Percentiles rank a stretch among this genome's conserved stretches.
These are phyloP conservation scores for Lutraria lutraria DNA, from an alignment of 2,888 invertebrate genomes.

Conservation along the genomic window DNA sequence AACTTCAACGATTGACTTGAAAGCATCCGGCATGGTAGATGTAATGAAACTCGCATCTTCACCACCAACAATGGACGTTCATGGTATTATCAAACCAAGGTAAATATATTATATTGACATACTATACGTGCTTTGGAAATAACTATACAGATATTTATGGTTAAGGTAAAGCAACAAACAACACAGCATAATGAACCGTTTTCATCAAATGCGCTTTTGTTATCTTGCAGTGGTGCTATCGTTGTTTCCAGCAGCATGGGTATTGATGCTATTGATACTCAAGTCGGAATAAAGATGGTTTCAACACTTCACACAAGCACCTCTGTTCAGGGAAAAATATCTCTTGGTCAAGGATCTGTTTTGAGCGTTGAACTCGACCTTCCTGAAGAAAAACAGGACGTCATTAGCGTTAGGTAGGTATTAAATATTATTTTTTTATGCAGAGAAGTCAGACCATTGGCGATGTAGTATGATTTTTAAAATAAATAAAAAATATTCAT, in stretches of 20 bases:
- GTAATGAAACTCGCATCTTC: slow-evolving; percentile 86
- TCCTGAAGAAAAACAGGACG: slow-evolving; percentile 94
- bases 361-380: slow-evolving; percentile 92
- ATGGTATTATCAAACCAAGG: slow-evolving; percentile 94
- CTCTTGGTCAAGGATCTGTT: slow-evolving; percentile 90
- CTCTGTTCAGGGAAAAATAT: slow-evolving; percentile 92
- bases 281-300: slow-evolving; percentile 93
- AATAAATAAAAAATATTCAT: no score
- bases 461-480: neutral
- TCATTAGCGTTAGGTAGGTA: slow-evolving; percentile 91
- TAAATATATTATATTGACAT: slow-evolving; percentile 81
- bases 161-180: neutral
- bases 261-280: slow-evolving; percentile 93
- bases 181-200: neutral
- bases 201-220: neutral
- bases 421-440: neutral
- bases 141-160: neutral
- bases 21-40: slow-evolving; percentile 93
- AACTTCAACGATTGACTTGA: slow-evolving; percentile 94
- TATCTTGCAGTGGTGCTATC: slow-evolving; percentile 91
- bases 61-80: slow-evolving; percentile 90
- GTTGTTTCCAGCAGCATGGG: slow-evolving; percentile 95
- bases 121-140: neutral
- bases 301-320: slow-evolving; percentile 95
- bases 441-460: neutral